Evolutionary conservation across 2,888 invertebrate species (phyloP).

Genomic region (Malacosoma neustria): DNA sequence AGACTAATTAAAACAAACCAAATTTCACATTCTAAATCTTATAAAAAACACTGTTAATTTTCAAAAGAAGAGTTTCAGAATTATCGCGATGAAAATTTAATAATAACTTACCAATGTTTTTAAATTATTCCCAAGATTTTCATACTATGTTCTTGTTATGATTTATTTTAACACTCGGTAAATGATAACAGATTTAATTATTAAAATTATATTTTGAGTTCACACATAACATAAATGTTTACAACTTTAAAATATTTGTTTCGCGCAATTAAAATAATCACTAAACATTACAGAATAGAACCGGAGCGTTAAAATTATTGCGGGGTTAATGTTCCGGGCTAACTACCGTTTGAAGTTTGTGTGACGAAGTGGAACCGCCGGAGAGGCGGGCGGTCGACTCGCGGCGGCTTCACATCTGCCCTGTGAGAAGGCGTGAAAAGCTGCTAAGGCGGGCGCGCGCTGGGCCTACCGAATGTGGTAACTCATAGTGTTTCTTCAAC

Average conservation of each 20-base stretch:
- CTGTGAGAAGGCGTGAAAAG: slow-evolving; percentile 10
- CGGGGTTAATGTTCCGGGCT: not conserved
- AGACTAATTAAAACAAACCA: not conserved
- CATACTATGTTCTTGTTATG: not conserved
- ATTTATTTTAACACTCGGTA: not conserved
- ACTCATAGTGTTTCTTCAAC: too few species aligned
- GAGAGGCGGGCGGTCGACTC: slow-evolving; percentile 22
- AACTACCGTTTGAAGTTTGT: not conserved
- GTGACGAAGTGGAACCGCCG: not conserved
- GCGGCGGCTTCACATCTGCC: slow-evolving; percentile 19
- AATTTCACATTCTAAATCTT: not conserved
- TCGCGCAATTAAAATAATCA: not conserved
- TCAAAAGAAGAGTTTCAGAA: not conserved
- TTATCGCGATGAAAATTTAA: not conserved
- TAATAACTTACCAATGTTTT: not conserved
- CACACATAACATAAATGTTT: not conserved
- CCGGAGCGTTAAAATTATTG: not conserved
- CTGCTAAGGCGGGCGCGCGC: slow-evolving; percentile 12
- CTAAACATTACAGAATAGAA: not conserved
- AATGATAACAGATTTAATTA: not conserved
- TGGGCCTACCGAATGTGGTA: not conserved
- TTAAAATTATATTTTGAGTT: not conserved
- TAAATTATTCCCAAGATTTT: not conserved
- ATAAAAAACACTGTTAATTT: too few species aligned
- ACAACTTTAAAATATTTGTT: not conserved